Base-by-base conservation (phyloP, 2,113 vertebrate species). In the Romanogobio albipinnatus region DNA sequence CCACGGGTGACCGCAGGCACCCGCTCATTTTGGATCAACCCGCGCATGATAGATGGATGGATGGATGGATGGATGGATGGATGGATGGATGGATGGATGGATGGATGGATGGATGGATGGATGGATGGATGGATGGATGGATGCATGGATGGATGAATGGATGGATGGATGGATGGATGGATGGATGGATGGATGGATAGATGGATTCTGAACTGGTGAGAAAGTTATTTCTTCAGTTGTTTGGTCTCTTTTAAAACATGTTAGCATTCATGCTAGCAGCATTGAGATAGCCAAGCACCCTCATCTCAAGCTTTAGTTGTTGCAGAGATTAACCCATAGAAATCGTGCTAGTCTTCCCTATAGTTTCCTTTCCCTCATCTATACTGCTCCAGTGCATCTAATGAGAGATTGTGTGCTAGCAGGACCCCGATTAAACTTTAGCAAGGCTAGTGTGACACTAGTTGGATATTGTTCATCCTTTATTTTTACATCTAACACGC, bases 351-450 rank as follows among this genome's bases (percentile, higher is more conserved):
- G 59, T 49, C 59, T 1, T 66, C 51, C 17, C 5, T 56, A 39
- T 39, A 43, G 15, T 49, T 49, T 61, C 13, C 17, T 39, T 75
- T 53, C 17, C 84, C 53, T 56, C 33, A 45, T 33, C 11, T 24
- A n/a, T 66, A 56, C 22, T 43, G 59, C 71, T 39, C 17, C 26
- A 56, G 22, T 56, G 78, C 26, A 66, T 39, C 22, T 33, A 61
- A 85, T 85, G 24, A 26, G 29, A 39, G 26, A 33, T 56, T 39
- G 29, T n/a, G 51, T 76, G 9, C 1, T 56, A 53, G 10, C 76
- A 14, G 53, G 5, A 78, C 56, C 76, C 56, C 61, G 56, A 61
- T 61, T 78, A 24, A 78, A 78, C 56, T 61, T 45, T 22, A 47
- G 64, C 22, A n/a, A 61, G 59, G n/a, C 33, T 36, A 22, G 64